phyloP scores from a whole-genome alignment of 2,113 vertebrate species.

The Saccopteryx bilineata region DNA sequence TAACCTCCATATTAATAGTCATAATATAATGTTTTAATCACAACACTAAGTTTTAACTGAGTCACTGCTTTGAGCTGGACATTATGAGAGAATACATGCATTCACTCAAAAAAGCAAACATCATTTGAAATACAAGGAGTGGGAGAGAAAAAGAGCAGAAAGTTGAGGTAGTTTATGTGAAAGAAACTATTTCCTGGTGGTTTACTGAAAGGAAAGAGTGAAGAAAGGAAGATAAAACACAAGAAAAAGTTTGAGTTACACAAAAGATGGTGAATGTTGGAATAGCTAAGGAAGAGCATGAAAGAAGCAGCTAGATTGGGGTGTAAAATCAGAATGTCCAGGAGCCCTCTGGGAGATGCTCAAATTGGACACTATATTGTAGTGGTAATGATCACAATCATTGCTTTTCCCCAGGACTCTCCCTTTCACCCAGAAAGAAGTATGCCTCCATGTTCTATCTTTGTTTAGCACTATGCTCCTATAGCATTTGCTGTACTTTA shows the following conservation, averaged over 20 bases:
- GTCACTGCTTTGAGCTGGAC: neutral
- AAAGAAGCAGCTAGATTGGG: neutral
- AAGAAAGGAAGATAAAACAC: neutral
- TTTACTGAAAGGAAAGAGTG: neutral
- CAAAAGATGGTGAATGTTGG: neutral
- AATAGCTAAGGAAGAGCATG: neutral
- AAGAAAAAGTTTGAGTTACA: neutral
- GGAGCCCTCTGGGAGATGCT: neutral
- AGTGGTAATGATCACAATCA: neutral
- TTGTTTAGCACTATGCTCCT: neutral
- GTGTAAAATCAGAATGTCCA: neutral
- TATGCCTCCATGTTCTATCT: neutral
- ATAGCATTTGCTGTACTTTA: neutral
- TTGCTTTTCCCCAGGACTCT: conserved; percentile 6
- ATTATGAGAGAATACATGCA: neutral
- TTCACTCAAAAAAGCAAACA: neutral
- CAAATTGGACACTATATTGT: neutral
- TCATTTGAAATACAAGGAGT: conserved; percentile 23
- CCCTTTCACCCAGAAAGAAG: neutral
- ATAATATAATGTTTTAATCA: neutral
- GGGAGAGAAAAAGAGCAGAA: neutral
- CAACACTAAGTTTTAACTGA: conserved; percentile 1
- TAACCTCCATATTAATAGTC: neutral
- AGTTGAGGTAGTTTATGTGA: neutral
- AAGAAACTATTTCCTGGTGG: neutral